Base-by-base conservation (phyloP, 2,797 vertebrate genomes). In the Rhinatrema bivittatum region DNA sequence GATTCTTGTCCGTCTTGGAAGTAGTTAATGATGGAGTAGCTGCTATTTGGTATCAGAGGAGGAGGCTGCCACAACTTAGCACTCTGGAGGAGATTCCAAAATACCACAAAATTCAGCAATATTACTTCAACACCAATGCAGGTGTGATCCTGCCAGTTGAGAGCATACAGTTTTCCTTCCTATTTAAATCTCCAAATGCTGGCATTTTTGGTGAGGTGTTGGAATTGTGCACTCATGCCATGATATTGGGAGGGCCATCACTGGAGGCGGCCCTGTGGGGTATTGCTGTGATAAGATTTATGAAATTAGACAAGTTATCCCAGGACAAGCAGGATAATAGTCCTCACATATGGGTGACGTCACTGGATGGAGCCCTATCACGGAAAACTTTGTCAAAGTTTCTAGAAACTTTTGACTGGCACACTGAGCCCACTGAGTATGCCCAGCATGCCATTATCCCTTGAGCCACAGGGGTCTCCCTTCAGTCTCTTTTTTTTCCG, bases 181-280 rank as follows among this genome's bases (percentile, higher is more conserved):
- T 79, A 51, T 98, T 95, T 55, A 95, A 91, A 65, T 90, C 91
- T 5, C 41, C 55, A 20, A 53, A 28, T 19, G 54, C 85, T 11
- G 91, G 93, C 9, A 76, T 96, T 68, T 77, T 79, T 67, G 79
- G 71, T 1, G 93, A 97, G 42, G 43, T 48, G 5, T 98, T 94
- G 95, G 81, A 82, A 53, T 86, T 98, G 31, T 72, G 79, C 45
- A 93, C 94, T 13, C 90, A 88, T 56, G 95, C 95, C 7, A 28
- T 78, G 20, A 68, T 98, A 40, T 58, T 95, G 62, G 88, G 81
- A 39, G 93, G 93, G 32, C 91, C 94, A 20, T 25, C 74, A 28
- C 66, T 97, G 47, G 87, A 85, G 60, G 74, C 97, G 56, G 86
- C 65, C 5, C 65, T 98, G 18, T 85, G 79, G 23, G 93, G 90